Base-by-base conservation (phyloP, 2,888 invertebrate species). In the Acleris literana region DNA sequence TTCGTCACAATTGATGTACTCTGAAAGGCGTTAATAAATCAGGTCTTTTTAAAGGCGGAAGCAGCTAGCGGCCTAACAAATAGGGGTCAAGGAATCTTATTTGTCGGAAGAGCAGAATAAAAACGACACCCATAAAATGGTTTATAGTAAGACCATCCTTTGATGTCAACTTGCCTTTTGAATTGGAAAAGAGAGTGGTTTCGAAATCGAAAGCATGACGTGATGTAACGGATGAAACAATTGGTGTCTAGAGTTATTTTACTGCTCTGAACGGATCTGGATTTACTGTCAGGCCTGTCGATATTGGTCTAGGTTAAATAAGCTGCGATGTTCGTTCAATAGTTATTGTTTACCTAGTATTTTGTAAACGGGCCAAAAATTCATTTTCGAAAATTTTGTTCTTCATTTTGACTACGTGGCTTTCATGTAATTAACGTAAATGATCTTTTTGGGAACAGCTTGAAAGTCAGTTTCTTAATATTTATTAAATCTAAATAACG, bases 11-110 rank as follows among this genome's bases (percentile, higher is more conserved):
- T 55, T 67, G 58, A 60, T 67, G 55, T 43, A 58, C 59, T 53
- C 66, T 60, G 58, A 63, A 68, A 67, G 67, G 59, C 52, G 33
- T 20, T 57, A 33, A 62, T 69, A 69, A 69, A 69, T 69, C 69
- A 63, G 67, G 63, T 63, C 63, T 64, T 67, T 66, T 62, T 53
- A 66, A 63, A 69, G 67, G 54, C 67, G 69, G 69, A 67, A 69
- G 67, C 49, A 57, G 59, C 43, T 57, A 54, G 52, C 54, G 55
- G 48, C 51, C 39, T 56, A 66, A 66, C 62, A 66, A 66, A 66
- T 66, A 39, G 66, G 53, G 66, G 66, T 66, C 66, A 66, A 39
- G 57, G 61, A 62, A 62, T 66, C 66, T 57, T 66, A 66, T 66
- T 66, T 66, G 62, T 66, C 57, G 39, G 57, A 22, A 61, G 46